Evolutionary conservation across 1,140 invertebrate genomes (phyloP).

Genomic region (Sipha flava): DNA sequence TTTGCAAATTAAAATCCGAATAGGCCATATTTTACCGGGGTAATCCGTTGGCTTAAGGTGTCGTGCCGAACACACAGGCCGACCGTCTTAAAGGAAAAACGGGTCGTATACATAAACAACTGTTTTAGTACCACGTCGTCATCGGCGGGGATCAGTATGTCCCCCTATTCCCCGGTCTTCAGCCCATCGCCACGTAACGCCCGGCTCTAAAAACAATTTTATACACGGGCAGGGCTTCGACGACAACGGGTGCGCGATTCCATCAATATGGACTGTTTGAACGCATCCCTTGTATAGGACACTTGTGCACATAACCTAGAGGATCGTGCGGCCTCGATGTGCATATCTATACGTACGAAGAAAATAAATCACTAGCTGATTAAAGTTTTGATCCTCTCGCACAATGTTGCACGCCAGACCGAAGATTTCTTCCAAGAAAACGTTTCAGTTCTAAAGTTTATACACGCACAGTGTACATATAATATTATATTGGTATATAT

Average conservation of each 20-base stretch:
- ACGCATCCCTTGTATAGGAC: no score
- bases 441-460: no score
- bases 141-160: background rate
- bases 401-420: background rate
- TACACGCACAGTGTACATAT: background rate
- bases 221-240: background rate
- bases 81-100: background rate
- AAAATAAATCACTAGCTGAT: background rate
- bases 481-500: background rate
- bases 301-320: no score
- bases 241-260: no score
- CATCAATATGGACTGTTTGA: no score
- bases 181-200: background rate
- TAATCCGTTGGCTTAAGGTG: background rate
- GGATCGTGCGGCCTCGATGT: no score
- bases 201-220: background rate
- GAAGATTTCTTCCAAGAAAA: no score
- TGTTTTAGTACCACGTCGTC: background rate
- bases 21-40: background rate
- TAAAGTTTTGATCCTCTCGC: background rate
- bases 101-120: background rate
- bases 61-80: background rate
- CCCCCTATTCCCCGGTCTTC: no score
- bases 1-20: conserved; percentile 8
- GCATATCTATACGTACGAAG: background rate